phyloP scores from a whole-genome alignment of 2,797 vertebrate species.

The Lophotriccus pileatus region DNA sequence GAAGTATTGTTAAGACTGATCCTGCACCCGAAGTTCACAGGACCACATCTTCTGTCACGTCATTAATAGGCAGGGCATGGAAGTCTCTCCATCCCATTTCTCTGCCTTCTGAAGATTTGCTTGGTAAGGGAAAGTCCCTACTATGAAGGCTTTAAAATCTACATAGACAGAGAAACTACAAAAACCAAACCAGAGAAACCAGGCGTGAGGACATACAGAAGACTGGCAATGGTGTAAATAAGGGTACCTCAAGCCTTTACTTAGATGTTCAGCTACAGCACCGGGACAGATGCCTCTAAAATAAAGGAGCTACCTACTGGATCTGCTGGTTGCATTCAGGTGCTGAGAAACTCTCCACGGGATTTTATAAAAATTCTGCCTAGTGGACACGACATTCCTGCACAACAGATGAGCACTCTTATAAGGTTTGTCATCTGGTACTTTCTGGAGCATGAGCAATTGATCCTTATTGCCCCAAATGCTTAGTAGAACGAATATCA shows the following conservation, averaged over 20 bases:
- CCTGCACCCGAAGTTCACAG: neutral
- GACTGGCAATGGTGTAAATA: neutral
- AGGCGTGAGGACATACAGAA: neutral
- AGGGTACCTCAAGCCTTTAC: neutral
- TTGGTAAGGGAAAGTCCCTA: neutral
- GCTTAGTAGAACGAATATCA: neutral
- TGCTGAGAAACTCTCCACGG: neutral
- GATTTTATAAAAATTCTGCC: neutral
- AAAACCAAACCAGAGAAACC: neutral
- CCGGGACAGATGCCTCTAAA: neutral
- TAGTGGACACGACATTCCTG: fast-evolving
- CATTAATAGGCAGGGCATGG: neutral
- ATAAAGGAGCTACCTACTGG: neutral
- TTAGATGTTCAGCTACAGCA: neutral
- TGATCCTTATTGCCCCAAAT: neutral
- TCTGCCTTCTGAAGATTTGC: neutral
- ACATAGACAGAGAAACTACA: neutral
- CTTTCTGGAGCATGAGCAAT: neutral
- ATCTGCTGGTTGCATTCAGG: neutral
- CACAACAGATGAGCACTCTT: neutral
- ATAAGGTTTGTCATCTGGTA: neutral
- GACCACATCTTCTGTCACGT: neutral
- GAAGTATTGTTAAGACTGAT: neutral
- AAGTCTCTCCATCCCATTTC: neutral
- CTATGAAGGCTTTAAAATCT: neutral